phyloP scores from a whole-genome alignment of 2,888 invertebrate genomes.

The Ophioninae sp. region DNA sequence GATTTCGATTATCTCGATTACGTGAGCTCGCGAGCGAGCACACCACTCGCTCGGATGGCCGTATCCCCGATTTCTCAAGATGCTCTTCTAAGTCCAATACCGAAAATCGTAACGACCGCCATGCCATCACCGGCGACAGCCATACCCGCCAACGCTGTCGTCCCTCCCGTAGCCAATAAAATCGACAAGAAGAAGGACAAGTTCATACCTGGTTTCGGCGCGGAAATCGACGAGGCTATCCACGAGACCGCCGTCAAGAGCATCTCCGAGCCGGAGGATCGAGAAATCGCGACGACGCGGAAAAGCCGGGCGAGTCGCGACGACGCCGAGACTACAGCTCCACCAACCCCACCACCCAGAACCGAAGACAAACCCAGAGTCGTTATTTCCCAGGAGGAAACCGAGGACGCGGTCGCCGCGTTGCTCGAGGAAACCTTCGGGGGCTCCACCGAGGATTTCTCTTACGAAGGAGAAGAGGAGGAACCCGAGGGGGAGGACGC shows the following conservation, averaged over 20 bases:
- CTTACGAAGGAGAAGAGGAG: slow-evolving; percentile 81
- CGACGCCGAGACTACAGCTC: slow-evolving; percentile 77
- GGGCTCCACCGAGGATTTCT: slow-evolving; percentile 82
- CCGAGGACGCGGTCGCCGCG: slow-evolving; percentile 95
- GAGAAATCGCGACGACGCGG: slow-evolving; percentile 73
- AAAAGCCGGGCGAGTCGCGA: slow-evolving; percentile 72
- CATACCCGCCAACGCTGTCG: slow-evolving; percentile 57
- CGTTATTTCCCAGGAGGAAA: slow-evolving; percentile 94
- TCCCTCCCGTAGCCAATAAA: slow-evolving; percentile 65
- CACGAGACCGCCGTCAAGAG: slow-evolving; percentile 91
- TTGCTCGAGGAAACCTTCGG: slow-evolving; percentile 93
- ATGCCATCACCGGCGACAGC: slow-evolving; percentile 72
- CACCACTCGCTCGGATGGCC: slow-evolving; percentile 74
- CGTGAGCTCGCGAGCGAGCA: slow-evolving; percentile 83
- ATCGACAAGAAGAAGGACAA: slow-evolving; percentile 83
- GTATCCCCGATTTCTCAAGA: slow-evolving; percentile 76
- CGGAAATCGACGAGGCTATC: slow-evolving; percentile 86
- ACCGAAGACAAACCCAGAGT: slow-evolving; percentile 90
- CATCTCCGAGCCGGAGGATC: slow-evolving; percentile 84
- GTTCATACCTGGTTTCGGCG: slow-evolving; percentile 86
- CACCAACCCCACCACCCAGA: slow-evolving; percentile 83
- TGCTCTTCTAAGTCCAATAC: slow-evolving; percentile 82
- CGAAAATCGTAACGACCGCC: slow-evolving; percentile 82
- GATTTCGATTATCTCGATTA: slow-evolving; percentile 82
- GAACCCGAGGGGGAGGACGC: slow-evolving; percentile 76